Evolutionary conservation across 2,113 vertebrate species (phyloP).

Genomic region (Platanista minor): DNA sequence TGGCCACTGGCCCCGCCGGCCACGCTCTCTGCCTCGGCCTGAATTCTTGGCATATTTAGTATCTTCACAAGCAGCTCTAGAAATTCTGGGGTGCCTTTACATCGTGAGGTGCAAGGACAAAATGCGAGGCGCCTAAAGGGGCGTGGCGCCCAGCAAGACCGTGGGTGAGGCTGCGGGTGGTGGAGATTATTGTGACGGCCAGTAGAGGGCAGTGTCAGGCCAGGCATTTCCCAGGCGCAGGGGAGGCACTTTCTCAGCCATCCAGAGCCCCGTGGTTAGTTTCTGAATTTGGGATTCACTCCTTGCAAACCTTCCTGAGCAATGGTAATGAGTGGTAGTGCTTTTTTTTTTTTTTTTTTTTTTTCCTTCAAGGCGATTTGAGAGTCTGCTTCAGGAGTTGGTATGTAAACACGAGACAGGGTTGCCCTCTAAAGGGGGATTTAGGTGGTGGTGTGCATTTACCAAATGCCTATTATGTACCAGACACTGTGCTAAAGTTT

Average conservation of each 20-base stretch:
- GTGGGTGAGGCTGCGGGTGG: background rate
- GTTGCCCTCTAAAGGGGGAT: background rate
- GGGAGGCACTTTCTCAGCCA: fast-evolving
- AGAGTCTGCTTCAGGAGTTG: background rate
- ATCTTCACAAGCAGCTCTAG: background rate
- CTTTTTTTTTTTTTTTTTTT: background rate
- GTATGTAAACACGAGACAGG: background rate
- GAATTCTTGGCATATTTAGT: background rate
- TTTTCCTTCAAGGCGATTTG: background rate
- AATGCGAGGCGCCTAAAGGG: fast-evolving
- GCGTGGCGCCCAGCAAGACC: fast-evolving
- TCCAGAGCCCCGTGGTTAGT: fast-evolving
- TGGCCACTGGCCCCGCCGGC: fast-evolving
- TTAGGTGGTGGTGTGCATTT: background rate
- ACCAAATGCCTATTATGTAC: background rate
- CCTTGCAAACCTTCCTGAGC: background rate
- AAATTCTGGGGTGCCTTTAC: background rate
- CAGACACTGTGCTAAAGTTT: background rate
- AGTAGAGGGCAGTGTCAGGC: slow-evolving; percentile 59
- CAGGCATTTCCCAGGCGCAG: background rate
- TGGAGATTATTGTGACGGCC: background rate
- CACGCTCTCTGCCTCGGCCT: no score
- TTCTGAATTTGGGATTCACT: background rate
- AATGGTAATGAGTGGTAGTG: background rate
- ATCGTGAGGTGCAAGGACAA: fast-evolving